Conservation (phyloP, 2,888 invertebrate species). For the Sepioteuthis lessoniana region DNA sequence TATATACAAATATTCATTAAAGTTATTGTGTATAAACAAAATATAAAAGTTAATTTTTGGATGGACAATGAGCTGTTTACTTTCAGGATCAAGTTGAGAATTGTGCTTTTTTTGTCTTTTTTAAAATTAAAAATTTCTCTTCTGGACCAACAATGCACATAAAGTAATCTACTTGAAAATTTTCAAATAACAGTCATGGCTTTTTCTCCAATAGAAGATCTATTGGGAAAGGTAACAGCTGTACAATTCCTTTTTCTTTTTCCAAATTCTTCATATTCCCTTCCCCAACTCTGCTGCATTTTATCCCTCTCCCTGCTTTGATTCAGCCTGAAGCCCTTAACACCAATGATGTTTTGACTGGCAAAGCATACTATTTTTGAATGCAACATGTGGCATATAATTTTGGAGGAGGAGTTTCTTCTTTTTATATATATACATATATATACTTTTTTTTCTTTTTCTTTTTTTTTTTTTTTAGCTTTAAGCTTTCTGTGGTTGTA, state of each 20-base stretch:
- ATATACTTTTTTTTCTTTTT: too few relatives aligned
- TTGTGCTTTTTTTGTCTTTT: not conserved
- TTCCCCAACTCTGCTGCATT: not conserved
- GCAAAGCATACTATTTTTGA: slow-evolving; percentile 20
- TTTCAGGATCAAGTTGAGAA: not conserved
- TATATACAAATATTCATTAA: too few relatives aligned
- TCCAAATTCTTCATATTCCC: not conserved
- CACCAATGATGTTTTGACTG: slow-evolving; percentile 9
- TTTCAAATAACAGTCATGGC: not conserved
- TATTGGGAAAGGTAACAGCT: not conserved
- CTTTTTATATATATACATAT: too few relatives aligned
- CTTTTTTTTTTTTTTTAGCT: not conserved
- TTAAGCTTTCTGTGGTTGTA: not conserved
- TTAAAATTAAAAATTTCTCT: not conserved
- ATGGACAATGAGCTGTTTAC: not conserved
- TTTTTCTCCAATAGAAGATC: not conserved
- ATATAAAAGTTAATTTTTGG: not conserved
- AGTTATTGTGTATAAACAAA: not conserved
- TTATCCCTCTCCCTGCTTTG: not conserved
- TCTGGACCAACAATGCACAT: not conserved
- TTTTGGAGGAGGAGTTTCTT: not conserved
- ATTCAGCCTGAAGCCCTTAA: not conserved
- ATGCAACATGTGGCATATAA: slow-evolving; percentile 21
- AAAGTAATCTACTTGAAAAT: not conserved
- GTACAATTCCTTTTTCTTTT: not conserved